Base-by-base conservation (phyloP, 1,140 invertebrate genomes). In the Drosophila eugracilis region DNA sequence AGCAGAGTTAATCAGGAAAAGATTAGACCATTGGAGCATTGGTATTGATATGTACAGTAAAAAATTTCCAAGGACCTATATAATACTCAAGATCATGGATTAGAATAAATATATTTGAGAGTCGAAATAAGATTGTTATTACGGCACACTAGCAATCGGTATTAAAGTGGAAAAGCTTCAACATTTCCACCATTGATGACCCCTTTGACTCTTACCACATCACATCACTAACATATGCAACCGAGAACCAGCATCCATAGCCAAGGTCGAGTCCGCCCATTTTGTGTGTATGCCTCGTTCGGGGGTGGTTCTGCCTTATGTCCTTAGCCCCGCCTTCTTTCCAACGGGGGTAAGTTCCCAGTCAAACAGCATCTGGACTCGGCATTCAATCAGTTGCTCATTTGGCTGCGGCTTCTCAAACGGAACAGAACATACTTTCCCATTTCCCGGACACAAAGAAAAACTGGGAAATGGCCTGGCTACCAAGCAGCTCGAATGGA, bases 401-500 rank as follows among this genome's bases (percentile, higher is more conserved):
- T 49, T 73, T 73, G 6, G 32, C 42, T 32, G 28, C 17, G 1
- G 39, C 9, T n/a, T 57, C 28, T 30, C 7, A 22, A 22, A 19
- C 30, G 41, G 57, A 37, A 34, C 60, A 9, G 22, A 45, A 45
- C 49, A 34, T 3, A 26, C 42, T 6, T 14, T 24, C 15, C 19
- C 15, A 1, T 17, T 39, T 2, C 14, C 4, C 15, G 7, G 36
- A 15, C 1, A 7, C n/a, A n/a, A n/a, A n/a, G n/a, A n/a, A n/a
- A 39, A 39, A 17, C 15, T 5, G 54, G 52, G 10, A 21, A 30
- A 86, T 86, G 83, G 83, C 83, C 36, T 86, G 83, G 83, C 57
- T 88, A 44, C 84, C 83, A 2, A 86, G 83, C 75, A 86, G 75
- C 52, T 71, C 70, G 12, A 85, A 85, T 4, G 75, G 58, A 15